Evolutionary conservation across 2,113 vertebrate species (phyloP).

Genomic region (Corythaeola cristata): DNA sequence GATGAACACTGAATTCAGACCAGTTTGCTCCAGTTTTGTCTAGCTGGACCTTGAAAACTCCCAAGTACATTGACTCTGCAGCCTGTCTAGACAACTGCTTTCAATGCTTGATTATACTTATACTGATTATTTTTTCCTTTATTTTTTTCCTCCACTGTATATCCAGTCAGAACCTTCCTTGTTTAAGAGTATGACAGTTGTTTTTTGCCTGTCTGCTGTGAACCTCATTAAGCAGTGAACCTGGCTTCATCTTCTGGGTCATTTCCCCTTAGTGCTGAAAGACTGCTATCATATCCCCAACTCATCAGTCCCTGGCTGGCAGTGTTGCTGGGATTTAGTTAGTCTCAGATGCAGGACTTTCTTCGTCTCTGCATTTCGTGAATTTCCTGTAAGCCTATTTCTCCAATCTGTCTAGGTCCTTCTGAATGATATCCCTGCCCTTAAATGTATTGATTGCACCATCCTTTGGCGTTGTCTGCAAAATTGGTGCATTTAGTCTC

Average conservation of each 20-base stretch:
- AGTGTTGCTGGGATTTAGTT: neutral
- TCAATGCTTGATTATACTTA: neutral
- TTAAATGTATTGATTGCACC: neutral
- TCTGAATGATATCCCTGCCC: neutral
- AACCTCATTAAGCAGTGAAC: neutral
- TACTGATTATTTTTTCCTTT: neutral
- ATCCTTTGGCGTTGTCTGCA: neutral
- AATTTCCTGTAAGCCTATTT: neutral
- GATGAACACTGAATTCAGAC: neutral
- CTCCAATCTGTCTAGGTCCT: neutral
- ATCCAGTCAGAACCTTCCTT: neutral
- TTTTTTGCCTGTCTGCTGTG: neutral
- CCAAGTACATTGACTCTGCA: neutral
- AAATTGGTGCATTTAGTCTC: neutral
- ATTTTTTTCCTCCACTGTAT: neutral
- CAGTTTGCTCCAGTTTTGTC: neutral
- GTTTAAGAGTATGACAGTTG: neutral
- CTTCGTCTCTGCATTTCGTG: neutral
- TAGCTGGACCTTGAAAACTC: neutral
- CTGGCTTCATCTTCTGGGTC: neutral
- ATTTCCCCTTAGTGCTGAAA: neutral
- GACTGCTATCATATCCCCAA: neutral
- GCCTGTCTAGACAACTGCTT: neutral
- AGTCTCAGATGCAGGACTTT: neutral
- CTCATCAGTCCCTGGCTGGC: neutral